A percentile compares a stretch with the other conserved stretches of the same genome.
Evolutionary conservation across 2,888 invertebrate genomes (phyloP).

Genomic region (Gasteruption jaculator): DNA sequence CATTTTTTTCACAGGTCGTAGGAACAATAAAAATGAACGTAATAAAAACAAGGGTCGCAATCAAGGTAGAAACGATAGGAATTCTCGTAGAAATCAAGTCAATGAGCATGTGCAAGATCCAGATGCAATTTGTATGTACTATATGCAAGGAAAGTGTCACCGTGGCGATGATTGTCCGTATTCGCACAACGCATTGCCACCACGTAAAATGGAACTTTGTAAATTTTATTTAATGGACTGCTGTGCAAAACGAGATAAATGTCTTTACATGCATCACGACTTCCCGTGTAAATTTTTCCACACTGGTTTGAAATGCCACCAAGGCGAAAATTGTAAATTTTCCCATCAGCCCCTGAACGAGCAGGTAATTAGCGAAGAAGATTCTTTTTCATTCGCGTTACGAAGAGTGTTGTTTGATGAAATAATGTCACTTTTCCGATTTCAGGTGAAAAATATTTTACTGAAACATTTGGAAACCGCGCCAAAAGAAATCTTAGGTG

Average conservation of each 20-base stretch:
- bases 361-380: conserved; percentile 63
- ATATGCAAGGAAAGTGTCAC: conserved; percentile 85
- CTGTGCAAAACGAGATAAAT: conserved; percentile 92
- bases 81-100: conserved; percentile 55
- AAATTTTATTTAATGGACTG: conserved; percentile 95
- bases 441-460: conserved; percentile 49
- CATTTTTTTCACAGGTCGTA: conserved; percentile 51
- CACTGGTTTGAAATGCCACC: conserved; percentile 81
- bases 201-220: conserved; percentile 88
- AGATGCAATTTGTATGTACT: conserved; percentile 76
- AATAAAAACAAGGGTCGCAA: conserved; percentile 51
- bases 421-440: conserved; percentile 8
- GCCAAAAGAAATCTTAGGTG: conserved; percentile 87
- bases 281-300: conserved; percentile 98
- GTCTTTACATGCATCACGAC: conserved; percentile 93
- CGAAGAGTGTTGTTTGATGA: neutral
- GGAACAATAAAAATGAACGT: conserved; percentile 53
- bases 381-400: neutral
- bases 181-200: conserved; percentile 77
- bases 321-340: conserved; percentile 85
- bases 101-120: conserved; percentile 59
- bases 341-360: conserved; percentile 88
- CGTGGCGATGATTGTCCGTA: conserved; percentile 79
- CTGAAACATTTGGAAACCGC: conserved; percentile 81
- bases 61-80: conserved; percentile 44